These are phyloP conservation scores for Siniperca obscura DNA, from an alignment of 2,797 vertebrate species.

Conservation along the genomic window DNA sequence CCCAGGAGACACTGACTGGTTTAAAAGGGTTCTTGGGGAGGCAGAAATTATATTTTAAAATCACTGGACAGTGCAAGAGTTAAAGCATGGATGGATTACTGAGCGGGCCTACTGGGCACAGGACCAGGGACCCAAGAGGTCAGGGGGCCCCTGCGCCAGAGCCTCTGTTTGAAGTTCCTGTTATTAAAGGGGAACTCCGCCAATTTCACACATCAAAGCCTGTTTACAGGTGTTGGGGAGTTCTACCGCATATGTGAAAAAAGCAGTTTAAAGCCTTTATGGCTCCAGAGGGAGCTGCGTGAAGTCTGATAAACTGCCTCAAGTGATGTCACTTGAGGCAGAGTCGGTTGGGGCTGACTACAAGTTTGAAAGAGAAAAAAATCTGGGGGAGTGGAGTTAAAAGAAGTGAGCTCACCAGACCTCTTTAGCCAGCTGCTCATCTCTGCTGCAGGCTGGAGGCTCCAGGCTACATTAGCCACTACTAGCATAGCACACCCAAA, in stretches of 20 bases:
- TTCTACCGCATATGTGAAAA: background rate
- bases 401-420: background rate
- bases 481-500: background rate
- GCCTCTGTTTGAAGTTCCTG: background rate
- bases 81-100: slow-evolving; percentile 27
- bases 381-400: background rate
- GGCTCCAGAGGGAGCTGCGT: background rate
- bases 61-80: background rate
- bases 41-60: background rate
- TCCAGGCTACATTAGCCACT: background rate
- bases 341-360: background rate
- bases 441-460: no score
- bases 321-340: background rate
- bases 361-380: background rate
- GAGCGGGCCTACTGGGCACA: background rate
- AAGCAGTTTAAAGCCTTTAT: background rate
- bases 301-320: background rate
- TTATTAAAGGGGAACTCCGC: background rate
- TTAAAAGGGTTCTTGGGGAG: background rate
- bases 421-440: background rate
- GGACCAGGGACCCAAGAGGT: background rate
- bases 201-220: background rate
- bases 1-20: background rate
- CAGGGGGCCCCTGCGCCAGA: background rate
- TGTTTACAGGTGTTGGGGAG: background rate